Evolutionary conservation across 2,113 vertebrate species (phyloP), one percentile per base, ranked within the genome.

Genomic region (Saguinus midas): DNA sequence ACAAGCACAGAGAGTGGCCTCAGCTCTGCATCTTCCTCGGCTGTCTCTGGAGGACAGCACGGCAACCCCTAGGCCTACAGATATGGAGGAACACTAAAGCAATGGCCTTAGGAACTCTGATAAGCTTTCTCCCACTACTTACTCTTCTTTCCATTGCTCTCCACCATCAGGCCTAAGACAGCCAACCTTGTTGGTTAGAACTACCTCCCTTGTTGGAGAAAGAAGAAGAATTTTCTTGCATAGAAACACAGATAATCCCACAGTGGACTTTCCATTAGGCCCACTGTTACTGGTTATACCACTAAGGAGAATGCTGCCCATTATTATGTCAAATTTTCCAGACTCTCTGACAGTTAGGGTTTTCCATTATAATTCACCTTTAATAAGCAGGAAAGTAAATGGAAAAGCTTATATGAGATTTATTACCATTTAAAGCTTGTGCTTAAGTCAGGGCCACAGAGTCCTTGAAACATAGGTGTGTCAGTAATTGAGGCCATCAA

Each of bases 281-380:
- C n/a, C 23, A 32, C 45, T 91, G 73, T 87, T 64, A 45, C 82
- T 95, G 87, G 82, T 66, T 64, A 57, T 32, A 64, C 37, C 16
- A 40, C 37, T 21, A 40, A 95, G 37, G 70, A 76, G 25, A 83
- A 68, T 75, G 23, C 43, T 90, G 40, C 61, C 75, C 79, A 37
- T 43, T 87, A 64, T 50, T 55, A 73, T 52, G 45, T 86, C 37
- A 27, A 58, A 25, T 79, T 96, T 96, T 96, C 91, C 72, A 95
- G 78, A 90, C 45, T 61, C 90, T 70, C 52, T 94, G 91, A 88
- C 91, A 78, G 95, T 97, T 95, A 90, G 32, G 86, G 32, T 88
- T 95, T 91, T 73, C 88, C 35, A 73, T 89, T 85, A 72, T 37
- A 68, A 58, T 89, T 87, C 29, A 89, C 75, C 40, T 57, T 83